Conservation (phyloP, 2,113 vertebrate genomes). For the Excalfactoria chinensis region DNA sequence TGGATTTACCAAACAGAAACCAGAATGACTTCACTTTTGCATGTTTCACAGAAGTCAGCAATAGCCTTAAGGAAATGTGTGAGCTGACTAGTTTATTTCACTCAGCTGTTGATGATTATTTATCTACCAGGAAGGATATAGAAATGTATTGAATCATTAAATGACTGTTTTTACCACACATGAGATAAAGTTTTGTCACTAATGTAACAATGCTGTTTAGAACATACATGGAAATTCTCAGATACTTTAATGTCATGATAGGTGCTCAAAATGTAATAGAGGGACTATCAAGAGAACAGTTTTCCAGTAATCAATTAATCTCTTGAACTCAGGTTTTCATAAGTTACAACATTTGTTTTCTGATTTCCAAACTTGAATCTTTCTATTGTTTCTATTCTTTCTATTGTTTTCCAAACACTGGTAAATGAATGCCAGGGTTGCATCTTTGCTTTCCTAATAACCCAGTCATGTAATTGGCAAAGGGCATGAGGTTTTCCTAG, state of each 20-base stretch:
- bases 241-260: neutral
- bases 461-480: neutral
- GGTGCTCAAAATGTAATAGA: neutral
- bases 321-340: neutral
- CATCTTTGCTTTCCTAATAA: neutral
- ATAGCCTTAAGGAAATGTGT: neutral
- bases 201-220: neutral
- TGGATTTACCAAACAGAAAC: neutral
- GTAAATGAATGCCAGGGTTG: neutral
- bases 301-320: neutral
- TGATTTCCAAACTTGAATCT: neutral
- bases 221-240: neutral
- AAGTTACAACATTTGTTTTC: neutral
- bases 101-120: slow-evolving; percentile 6
- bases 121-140: slow-evolving; percentile 12
- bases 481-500: neutral
- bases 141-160: slow-evolving; percentile 17
- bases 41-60: neutral
- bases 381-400: neutral
- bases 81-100: slow-evolving; percentile 5
- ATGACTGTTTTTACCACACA: neutral
- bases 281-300: neutral
- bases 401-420: neutral
- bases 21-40: neutral
- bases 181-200: neutral